These are phyloP conservation scores for Matsumurasca onukii DNA, from an alignment of 1,140 invertebrate genomes.

Conservation along the genomic window DNA sequence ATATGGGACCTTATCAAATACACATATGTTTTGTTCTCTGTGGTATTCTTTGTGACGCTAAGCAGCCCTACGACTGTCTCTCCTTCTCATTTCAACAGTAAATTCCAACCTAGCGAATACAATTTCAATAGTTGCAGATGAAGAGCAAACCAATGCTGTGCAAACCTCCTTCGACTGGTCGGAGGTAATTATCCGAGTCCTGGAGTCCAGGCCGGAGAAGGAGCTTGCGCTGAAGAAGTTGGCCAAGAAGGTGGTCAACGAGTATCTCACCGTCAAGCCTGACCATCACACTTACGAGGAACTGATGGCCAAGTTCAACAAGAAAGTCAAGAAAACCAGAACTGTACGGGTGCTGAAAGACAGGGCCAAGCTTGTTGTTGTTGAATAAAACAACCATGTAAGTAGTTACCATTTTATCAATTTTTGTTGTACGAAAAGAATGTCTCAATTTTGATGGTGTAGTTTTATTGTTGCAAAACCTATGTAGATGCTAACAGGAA, in stretches of 20 bases:
- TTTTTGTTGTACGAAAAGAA: no score
- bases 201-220: conserved; percentile 20
- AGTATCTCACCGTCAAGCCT: conserved; percentile 30
- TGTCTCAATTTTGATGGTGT: no score
- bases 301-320: conserved; percentile 34
- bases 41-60: neutral
- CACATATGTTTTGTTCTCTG: neutral
- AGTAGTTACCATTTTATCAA: no score
- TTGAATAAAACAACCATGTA: no score
- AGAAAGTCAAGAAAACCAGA: conserved; percentile 33
- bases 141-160: neutral
- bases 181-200: conserved; percentile 30
- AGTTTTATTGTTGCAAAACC: no score
- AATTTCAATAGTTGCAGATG: neutral
- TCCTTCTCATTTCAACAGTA: neutral
- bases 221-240: conserved; percentile 34
- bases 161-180: conserved; percentile 30
- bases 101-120: neutral
- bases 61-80: neutral
- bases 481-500: no score
- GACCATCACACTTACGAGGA: conserved; percentile 31
- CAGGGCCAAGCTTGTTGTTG: conserved; percentile 32
- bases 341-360: conserved; percentile 35
- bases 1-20: neutral
- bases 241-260: conserved; percentile 32